Evolutionary conservation across 23 tunicate species (phyloP).

Genomic region (Corella eumyota): DNA sequence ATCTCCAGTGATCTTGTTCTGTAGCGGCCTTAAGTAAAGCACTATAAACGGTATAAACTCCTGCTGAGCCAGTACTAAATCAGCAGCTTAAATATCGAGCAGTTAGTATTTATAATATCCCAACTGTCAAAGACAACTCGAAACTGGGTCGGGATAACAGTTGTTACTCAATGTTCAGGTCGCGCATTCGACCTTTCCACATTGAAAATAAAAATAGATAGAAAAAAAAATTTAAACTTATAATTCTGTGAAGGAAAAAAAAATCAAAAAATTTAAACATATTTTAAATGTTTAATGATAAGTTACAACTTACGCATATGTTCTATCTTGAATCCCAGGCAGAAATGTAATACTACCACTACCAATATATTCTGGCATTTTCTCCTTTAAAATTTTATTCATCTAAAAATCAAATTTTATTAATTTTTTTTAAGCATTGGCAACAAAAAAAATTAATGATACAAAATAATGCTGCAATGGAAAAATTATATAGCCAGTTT

Average conservation of each 20-base stretch:
- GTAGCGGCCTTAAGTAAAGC: too few species aligned
- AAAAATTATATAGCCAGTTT: neutral
- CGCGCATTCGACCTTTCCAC: neutral
- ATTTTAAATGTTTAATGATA: too few species aligned
- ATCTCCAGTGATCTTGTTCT: too few species aligned
- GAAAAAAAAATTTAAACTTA: neutral
- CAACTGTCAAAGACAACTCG: too few species aligned
- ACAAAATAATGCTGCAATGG: neutral
- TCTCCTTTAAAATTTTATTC: slow-evolving; percentile 10
- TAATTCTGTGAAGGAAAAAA: too few species aligned
- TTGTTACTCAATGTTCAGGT: too few species aligned
- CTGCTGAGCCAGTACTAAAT: too few species aligned
- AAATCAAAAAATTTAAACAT: too few species aligned
- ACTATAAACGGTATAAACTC: too few species aligned
- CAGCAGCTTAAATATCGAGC: too few species aligned
- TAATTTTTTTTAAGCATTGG: neutral
- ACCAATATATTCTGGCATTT: slow-evolving; percentile 45
- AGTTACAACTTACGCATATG: slow-evolving; percentile 55
- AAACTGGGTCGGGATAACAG: too few species aligned
- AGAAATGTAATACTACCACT: slow-evolving; percentile 40
- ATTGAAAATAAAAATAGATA: neutral
- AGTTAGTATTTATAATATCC: too few species aligned
- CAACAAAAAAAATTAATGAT: neutral
- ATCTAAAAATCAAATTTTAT: slow-evolving; percentile 9
- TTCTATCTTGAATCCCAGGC: slow-evolving; percentile 55